Percentiles rank a stretch among this genome's conserved stretches.
Conservation (phyloP, 2,113 vertebrate genomes). For the Heterocephalus glaber region DNA sequence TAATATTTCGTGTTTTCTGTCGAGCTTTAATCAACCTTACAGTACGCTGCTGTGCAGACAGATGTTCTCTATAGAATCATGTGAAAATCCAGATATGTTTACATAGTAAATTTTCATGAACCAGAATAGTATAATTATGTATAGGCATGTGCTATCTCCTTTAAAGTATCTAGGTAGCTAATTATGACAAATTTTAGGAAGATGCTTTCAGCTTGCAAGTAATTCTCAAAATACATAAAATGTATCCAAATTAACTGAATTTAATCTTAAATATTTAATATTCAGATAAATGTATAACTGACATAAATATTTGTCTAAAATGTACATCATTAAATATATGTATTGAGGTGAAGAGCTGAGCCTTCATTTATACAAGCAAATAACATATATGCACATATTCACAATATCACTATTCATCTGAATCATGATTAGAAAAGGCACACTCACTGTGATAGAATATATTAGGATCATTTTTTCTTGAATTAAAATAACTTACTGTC, state of each 20-base stretch:
- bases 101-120: conserved; percentile 16
- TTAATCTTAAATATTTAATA: conserved; percentile 1
- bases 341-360: background rate
- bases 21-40: background rate
- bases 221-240: background rate
- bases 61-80: background rate
- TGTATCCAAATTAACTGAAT: conserved; percentile 2
- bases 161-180: background rate
- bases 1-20: background rate
- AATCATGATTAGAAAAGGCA: background rate
- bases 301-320: conserved; percentile 30
- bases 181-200: conserved; percentile 9
- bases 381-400: background rate
- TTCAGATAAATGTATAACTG: background rate
- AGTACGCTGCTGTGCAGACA: background rate
- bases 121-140: background rate
- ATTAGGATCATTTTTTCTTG: conserved; percentile 4
- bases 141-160: background rate
- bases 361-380: background rate
- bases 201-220: background rate
- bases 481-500: conserved; percentile 18
- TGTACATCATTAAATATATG: background rate
- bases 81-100: background rate
- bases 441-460: background rate
- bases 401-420: background rate